Percentiles rank a stretch among this genome's conserved stretches.
These are phyloP conservation scores for Platyscapa corneri DNA, from an alignment of 1,140 invertebrate genomes.

Conservation along the genomic window DNA sequence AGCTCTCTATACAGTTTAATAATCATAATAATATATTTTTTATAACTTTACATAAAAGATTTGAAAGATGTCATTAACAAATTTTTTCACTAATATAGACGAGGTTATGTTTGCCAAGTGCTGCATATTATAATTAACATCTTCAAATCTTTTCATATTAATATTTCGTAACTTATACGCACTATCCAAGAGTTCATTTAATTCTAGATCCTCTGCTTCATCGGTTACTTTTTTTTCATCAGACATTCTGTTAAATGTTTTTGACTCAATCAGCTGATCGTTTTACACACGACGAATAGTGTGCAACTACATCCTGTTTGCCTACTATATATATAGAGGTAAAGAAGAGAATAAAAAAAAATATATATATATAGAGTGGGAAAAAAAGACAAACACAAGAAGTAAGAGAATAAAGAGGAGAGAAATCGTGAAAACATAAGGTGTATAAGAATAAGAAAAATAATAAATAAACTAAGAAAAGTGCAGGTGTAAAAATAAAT, in stretches of 20 bases:
- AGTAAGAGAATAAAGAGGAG: too few species aligned
- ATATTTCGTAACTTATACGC: slow-evolving; percentile 53
- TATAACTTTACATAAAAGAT: not conserved
- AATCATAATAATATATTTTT: slow-evolving; percentile 12
- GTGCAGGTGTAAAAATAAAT: too few species aligned
- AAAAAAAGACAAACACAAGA: too few species aligned
- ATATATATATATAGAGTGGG: too few species aligned
- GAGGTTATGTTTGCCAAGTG: slow-evolving; percentile 50
- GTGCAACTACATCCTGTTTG: too few species aligned
- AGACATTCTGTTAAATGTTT: slow-evolving; percentile 60
- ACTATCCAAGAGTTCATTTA: slow-evolving; percentile 74
- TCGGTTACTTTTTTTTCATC: slow-evolving; percentile 59
- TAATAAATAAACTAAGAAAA: too few species aligned
- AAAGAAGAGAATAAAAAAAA: not conserved
- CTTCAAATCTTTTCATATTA: not conserved
- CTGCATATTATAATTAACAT: not conserved
- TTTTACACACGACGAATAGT: not conserved
- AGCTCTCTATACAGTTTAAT: not conserved
- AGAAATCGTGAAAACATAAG: too few species aligned
- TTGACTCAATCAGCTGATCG: slow-evolving; percentile 48
- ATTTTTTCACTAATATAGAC: not conserved
- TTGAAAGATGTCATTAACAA: not conserved
- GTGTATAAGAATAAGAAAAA: too few species aligned
- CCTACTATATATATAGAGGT: not conserved
- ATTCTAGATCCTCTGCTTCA: slow-evolving; percentile 66